Conservation (phyloP, 1,140 invertebrate species). For the Cherax quadricarinatus region DNA sequence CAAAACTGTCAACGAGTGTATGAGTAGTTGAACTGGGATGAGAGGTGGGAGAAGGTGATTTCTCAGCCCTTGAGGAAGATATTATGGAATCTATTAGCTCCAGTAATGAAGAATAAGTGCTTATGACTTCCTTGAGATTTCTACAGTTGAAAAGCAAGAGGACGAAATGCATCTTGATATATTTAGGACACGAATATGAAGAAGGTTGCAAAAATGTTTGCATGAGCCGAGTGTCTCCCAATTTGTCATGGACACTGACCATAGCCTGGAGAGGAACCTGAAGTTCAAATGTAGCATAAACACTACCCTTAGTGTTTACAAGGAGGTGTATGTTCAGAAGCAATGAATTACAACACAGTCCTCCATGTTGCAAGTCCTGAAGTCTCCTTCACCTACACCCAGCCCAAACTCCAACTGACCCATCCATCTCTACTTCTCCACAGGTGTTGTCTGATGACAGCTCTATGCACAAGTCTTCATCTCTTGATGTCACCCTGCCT, state of each 20-base stretch:
- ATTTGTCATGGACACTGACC: too few species aligned
- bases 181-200: neutral
- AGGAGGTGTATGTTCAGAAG: too few species aligned
- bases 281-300: neutral
- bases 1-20: neutral
- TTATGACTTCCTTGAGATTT: neutral
- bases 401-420: too few species aligned
- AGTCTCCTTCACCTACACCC: too few species aligned
- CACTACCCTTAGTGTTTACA: neutral
- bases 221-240: neutral
- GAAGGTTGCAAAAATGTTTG: neutral
- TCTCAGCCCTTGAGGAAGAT: neutral
- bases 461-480: too few species aligned
- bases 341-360: too few species aligned
- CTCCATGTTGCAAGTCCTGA: too few species aligned
- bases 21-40: neutral
- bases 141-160: neutral
- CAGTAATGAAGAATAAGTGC: slow-evolving; percentile 2
- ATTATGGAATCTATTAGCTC: neutral
- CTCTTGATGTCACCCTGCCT: too few species aligned
- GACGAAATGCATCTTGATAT: neutral
- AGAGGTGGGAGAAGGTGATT: neutral
- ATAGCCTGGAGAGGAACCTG: neutral
- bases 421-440: too few species aligned
- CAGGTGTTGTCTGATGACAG: too few species aligned